Conservation (phyloP, 2,113 vertebrate genomes). For the Myanophis thanlyinensis region DNA sequence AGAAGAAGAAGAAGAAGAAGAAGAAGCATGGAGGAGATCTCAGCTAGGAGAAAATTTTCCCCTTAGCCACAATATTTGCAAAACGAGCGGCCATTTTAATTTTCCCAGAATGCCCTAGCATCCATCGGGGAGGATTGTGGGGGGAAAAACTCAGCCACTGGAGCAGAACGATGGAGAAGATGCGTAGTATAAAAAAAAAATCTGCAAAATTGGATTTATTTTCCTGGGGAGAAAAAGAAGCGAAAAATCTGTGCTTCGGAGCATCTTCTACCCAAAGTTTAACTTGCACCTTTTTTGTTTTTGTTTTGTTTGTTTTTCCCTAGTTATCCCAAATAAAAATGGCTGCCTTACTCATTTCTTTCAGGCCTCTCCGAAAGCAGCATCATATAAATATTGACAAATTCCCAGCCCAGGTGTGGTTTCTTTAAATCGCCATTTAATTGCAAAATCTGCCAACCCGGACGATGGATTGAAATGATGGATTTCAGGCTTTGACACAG, state of each 20-base stretch:
- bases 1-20: neutral
- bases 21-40: neutral
- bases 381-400: neutral
- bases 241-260: neutral
- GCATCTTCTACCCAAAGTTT: neutral
- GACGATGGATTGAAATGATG: neutral
- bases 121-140: neutral
- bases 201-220: neutral
- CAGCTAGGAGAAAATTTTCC: neutral
- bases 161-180: neutral
- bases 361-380: neutral
- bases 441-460: neutral
- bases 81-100: neutral
- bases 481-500: neutral
- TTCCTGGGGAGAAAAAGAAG: neutral
- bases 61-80: neutral
- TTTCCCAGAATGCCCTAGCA: neutral
- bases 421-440: neutral
- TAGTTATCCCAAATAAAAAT: neutral
- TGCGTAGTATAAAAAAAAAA: neutral
- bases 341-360: neutral
- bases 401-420: neutral
- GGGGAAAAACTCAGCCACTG: neutral
- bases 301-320: neutral
- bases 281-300: neutral